phyloP scores from a whole-genome alignment of 2,888 invertebrate genomes.

The Nudaria mundana region DNA sequence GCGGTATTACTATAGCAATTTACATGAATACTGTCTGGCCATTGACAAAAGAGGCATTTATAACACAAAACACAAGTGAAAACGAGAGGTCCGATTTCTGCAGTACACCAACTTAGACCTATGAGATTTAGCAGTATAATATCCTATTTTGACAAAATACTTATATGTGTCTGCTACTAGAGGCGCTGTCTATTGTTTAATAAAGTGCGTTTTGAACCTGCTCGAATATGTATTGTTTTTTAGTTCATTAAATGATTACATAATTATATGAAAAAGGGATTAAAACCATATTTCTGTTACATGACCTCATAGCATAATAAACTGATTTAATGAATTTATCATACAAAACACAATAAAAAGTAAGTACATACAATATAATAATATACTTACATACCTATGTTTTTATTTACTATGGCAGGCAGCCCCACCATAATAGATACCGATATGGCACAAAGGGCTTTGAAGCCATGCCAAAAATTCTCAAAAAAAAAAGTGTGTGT shows the following conservation, averaged over 20 bases:
- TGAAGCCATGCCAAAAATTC: too few species aligned
- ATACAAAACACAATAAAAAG: too few species aligned
- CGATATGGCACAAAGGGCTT: too few species aligned
- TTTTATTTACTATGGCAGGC: too few species aligned
- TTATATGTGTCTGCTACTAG: conserved; percentile 70
- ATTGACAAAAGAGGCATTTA: conserved; percentile 28
- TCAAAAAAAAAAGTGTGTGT: too few species aligned
- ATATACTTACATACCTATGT: too few species aligned
- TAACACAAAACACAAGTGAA: conserved; percentile 13
- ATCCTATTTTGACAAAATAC: conserved; percentile 79
- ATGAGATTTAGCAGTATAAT: conserved; percentile 47
- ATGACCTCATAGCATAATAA: too few species aligned
- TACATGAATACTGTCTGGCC: conserved; percentile 41
- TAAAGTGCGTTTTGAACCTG: conserved; percentile 42
- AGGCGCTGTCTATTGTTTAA: conserved; percentile 44
- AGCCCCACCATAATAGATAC: too few species aligned
- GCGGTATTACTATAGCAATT: conserved; percentile 47
- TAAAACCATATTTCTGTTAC: too few species aligned
- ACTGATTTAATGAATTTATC: too few species aligned
- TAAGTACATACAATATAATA: too few species aligned
- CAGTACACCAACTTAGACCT: conserved; percentile 25
- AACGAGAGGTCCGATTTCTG: conserved; percentile 48
- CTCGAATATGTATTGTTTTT: background rate
- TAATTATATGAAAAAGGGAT: too few species aligned
- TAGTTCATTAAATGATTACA: background rate